Evolutionary conservation across 1,140 invertebrate species (phyloP), one percentile per base, ranked within the genome.

Genomic region (Ericerus pela): DNA sequence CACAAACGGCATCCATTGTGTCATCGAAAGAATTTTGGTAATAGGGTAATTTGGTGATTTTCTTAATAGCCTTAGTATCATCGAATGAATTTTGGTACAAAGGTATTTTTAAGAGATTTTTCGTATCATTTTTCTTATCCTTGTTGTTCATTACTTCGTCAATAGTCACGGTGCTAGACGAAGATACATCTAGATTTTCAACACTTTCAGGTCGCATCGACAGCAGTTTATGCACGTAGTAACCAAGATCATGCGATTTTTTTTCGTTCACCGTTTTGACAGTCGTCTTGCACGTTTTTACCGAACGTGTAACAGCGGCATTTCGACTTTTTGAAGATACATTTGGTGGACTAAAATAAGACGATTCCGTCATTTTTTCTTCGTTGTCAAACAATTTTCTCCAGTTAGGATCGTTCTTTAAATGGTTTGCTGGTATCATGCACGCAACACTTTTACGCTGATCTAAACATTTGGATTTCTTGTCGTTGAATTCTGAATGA

Each of bases 31-130:
- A n/a, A n/a, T n/a, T n/a, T n/a, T n/a, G n/a, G n/a, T n/a, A n/a
- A n/a, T n/a, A n/a, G n/a, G n/a, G n/a, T n/a, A n/a, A n/a, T n/a
- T n/a, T n/a, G n/a, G n/a, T n/a, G n/a, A n/a, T n/a, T n/a, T n/a
- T n/a, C n/a, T n/a, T n/a, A n/a, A n/a, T n/a, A n/a, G n/a, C n/a
- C n/a, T 24, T 3, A 24, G 22, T 47, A 22, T 47, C 41, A 14
- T 47, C 41, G 41, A 47, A 24, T 14, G 41, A 47, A 22, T 47
- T 47, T 10, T 47, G 41, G 18, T 47, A 47, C 11, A 47, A 47
- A 47, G 41, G 41, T 24, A 47, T n/a, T n/a, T n/a, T n/a, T n/a
- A n/a, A n/a, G n/a, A n/a, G n/a, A n/a, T n/a, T n/a, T n/a, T n/a
- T n/a, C n/a, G n/a, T n/a, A n/a, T n/a, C n/a, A n/a, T n/a, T n/a